Conservation (phyloP, 2,888 invertebrate genomes). For the Byasa hedistus region DNA sequence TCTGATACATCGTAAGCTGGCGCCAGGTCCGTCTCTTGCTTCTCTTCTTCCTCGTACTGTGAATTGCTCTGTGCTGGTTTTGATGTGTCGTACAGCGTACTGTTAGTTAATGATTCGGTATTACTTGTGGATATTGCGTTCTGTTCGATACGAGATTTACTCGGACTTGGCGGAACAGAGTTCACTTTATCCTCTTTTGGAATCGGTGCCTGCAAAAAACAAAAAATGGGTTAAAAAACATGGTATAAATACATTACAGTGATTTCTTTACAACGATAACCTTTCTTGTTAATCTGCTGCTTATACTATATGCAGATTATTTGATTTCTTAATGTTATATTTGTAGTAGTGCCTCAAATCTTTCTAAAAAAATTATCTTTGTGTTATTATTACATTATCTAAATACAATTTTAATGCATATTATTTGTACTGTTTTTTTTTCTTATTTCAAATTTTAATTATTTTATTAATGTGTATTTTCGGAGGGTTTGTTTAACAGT, state of each 20-base stretch:
- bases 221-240: slow-evolving; percentile 1
- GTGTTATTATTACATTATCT: too few relatives aligned
- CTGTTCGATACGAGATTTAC: slow-evolving; percentile 41
- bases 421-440: too few relatives aligned
- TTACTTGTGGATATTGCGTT: slow-evolving; percentile 12
- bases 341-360: too few relatives aligned
- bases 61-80: neutral
- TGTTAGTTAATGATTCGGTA: neutral
- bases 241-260: too few relatives aligned
- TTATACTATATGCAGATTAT: too few relatives aligned
- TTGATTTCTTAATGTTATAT: too few relatives aligned
- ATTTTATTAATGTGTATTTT: too few relatives aligned
- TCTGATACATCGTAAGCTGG: slow-evolving; percentile 1
- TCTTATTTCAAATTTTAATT: too few relatives aligned
- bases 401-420: too few relatives aligned
- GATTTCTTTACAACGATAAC: too few relatives aligned
- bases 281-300: neutral
- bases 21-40: neutral
- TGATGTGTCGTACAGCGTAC: neutral
- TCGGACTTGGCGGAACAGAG: slow-evolving; percentile 42
- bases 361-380: too few relatives aligned
- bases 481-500: too few relatives aligned
- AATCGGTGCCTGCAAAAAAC: slow-evolving; percentile 30
- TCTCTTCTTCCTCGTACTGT: slow-evolving; percentile 3
- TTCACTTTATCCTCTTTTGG: slow-evolving; percentile 36